Evolutionary conservation across 2,797 vertebrate genomes (phyloP), one percentile per base, ranked within the genome.

Genomic region (Acanthiza pusilla): DNA sequence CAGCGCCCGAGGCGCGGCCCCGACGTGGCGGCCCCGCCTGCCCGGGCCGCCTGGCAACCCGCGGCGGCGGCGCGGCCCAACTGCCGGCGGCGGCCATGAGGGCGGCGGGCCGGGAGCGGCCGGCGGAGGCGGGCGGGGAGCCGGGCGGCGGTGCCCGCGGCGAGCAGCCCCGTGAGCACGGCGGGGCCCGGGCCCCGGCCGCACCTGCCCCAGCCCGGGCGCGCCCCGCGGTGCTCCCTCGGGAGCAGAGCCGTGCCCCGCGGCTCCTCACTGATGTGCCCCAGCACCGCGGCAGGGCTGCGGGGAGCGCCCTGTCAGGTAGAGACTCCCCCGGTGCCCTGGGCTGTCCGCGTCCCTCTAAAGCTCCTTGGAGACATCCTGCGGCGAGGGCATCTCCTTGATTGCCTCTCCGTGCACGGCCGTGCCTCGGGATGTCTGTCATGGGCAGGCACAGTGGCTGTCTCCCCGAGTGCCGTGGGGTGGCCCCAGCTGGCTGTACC

Each of bases 371-470:
- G 76, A 50, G 38, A 7, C 6, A 32, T 57, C 21, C 21, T 42
- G 42, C 40, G 45, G 66, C 5, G 3, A 17, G 53, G 34, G 21
- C 9, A 3, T 40, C 40, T 29, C 66, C 63, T 42, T 5, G 18
- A 65, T 7, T 51, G 23, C 22, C 40, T 25, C 38, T 50, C 32
- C 21, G 0, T 11, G 36, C 8, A 0, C 0, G 15, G 51, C 14
- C 36, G 25, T 36, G 32, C 42, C 48, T 40, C 6, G 70, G 30
- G 27, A 5, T 27, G 15, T 27, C 30, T 1, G 3, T 32, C 5
- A 0, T 2, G 38, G 32, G 38, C 32, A n/a, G 38, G 14, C 25
- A 4, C 3, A 1, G 30, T 5, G 32, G 17, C 55, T 8, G 0
- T 30, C 36, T 17, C 15, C 21, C 16, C 5, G 1, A 7, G 38